A percentile compares a stretch with the other conserved stretches of the same genome.
These are phyloP conservation scores for Clistopyga incitator DNA, from an alignment of 2,888 invertebrate species.

Conservation along the genomic window DNA sequence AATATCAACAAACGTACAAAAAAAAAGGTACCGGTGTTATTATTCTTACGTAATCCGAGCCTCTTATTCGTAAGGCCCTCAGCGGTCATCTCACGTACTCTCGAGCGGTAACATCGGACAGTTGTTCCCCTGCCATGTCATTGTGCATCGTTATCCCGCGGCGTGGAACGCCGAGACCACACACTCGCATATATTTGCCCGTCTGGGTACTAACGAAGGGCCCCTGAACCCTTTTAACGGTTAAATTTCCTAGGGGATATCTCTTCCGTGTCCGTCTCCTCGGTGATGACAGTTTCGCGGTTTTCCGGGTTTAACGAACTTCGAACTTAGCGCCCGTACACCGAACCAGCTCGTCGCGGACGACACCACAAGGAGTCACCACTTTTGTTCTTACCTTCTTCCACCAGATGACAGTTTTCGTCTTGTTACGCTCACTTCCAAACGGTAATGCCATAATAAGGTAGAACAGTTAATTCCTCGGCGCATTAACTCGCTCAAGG, in stretches of 20 bases:
- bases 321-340: constrained; percentile 31
- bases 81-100: background rate
- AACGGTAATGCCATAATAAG: constrained; percentile 39
- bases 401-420: constrained; percentile 2
- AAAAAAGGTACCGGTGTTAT: constrained; percentile 1
- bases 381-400: background rate
- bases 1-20: background rate
- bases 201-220: constrained; percentile 21
- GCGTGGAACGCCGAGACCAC: constrained; percentile 27
- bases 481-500: constrained; percentile 74
- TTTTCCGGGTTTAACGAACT: constrained; percentile 66
- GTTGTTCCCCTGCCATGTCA: constrained; percentile 21
- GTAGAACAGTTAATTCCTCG: constrained; percentile 62
- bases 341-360: background rate
- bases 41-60: constrained; percentile 1
- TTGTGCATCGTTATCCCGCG: constrained; percentile 29
- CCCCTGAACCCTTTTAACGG: constrained; percentile 16
- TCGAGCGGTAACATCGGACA: constrained; percentile 9
- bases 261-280: constrained; percentile 31
- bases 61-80: background rate
- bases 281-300: constrained; percentile 58
- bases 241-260: constrained; percentile 9
- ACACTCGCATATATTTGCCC: constrained; percentile 30
- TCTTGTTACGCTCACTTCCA: constrained; percentile 18
- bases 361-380: constrained; percentile 12